Percentiles rank a stretch among this genome's conserved stretches.
These are phyloP conservation scores for Smutsia temminckii DNA, from an alignment of 2,797 vertebrate genomes.

Conservation along the genomic window DNA sequence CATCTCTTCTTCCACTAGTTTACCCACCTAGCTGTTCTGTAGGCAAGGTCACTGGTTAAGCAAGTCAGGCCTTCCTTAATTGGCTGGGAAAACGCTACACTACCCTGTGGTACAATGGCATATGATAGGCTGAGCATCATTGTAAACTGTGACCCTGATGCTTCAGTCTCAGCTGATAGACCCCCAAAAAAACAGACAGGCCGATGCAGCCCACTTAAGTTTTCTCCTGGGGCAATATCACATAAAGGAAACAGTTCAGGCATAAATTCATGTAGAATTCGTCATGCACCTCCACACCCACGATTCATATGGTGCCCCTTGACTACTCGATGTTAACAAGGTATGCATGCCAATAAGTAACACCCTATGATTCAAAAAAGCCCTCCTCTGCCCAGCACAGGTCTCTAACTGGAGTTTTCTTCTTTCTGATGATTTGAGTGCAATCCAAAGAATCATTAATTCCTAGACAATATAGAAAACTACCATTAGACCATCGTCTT, in stretches of 20 bases:
- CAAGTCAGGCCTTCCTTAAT: neutral
- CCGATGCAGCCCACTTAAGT: neutral
- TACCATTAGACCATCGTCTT: neutral
- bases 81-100: neutral
- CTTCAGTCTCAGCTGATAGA: neutral
- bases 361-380: neutral
- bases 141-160: neutral
- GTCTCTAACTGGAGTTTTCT: neutral
- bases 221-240: neutral
- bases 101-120: neutral
- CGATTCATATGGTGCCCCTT: neutral
- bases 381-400: neutral
- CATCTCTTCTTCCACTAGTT: neutral
- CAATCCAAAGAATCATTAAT: neutral
- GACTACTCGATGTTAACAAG: neutral
- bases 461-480: constrained; percentile 25
- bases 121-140: neutral
- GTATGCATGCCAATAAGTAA: neutral
- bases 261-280: neutral
- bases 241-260: neutral
- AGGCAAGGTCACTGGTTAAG: neutral
- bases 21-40: neutral
- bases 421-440: neutral
- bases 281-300: neutral
- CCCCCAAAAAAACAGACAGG: neutral